A percentile compares a stretch with the other conserved stretches of the same genome.
Evolutionary conservation across 2,888 invertebrate genomes (phyloP).

Genomic region (Syrphus vitripennis): DNA sequence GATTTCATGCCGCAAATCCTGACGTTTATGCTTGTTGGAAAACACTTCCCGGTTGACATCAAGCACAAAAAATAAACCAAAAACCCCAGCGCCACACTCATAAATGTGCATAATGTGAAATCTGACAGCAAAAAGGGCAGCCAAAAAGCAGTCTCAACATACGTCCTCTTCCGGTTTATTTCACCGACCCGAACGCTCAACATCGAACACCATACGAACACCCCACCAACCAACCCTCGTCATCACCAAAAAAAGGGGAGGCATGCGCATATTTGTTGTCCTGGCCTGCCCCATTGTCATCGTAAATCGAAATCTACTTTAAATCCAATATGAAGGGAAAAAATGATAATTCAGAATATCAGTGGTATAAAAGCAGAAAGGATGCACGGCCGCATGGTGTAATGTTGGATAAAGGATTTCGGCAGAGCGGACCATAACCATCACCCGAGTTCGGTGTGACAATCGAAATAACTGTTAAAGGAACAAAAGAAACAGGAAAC

Average conservation of each 20-base stretch:
- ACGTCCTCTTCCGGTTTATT: constrained; percentile 42
- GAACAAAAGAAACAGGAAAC: constrained; percentile 76
- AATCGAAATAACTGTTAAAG: not conserved
- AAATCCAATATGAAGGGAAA: constrained; percentile 39
- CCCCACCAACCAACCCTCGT: not conserved
- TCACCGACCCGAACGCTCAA: not conserved
- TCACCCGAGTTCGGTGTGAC: not conserved
- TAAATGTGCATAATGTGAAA: constrained; percentile 25
- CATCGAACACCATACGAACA: not conserved
- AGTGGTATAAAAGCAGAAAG: not conserved
- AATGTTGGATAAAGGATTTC: not conserved
- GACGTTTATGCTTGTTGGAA: constrained; percentile 4
- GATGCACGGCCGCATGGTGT: not conserved
- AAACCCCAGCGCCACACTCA: not conserved
- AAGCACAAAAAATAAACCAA: not conserved
- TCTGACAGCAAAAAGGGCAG: constrained; percentile 19
- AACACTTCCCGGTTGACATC: not conserved
- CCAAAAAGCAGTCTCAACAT: constrained; percentile 11
- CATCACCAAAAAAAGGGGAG: not conserved
- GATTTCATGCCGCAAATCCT: constrained; percentile 32
- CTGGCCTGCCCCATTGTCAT: not conserved
- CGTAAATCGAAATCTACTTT: constrained; percentile 46
- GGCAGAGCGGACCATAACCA: not conserved
- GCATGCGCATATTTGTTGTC: not conserved
- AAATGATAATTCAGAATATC: constrained; percentile 25